Conservation (phyloP, 2,888 invertebrate genomes). For the Zeuzera pyrina region DNA sequence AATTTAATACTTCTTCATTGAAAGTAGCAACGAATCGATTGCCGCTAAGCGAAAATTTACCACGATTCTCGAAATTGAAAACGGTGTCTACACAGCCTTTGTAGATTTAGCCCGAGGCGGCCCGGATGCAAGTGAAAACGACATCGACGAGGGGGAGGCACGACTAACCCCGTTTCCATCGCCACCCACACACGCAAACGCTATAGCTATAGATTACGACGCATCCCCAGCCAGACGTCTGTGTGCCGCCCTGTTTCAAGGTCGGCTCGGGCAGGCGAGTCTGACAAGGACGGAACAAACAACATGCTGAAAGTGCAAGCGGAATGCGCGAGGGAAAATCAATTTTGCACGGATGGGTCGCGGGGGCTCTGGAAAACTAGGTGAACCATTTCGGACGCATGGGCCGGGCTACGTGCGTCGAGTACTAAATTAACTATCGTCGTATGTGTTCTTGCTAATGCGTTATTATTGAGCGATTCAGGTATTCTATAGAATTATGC, state of each 20-base stretch:
- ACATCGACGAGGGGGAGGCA: constrained; percentile 32
- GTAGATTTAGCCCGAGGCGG: constrained; percentile 10
- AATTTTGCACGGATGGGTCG: constrained; percentile 63
- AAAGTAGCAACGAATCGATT: too few species aligned
- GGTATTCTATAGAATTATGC: too few species aligned
- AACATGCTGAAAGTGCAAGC: constrained; percentile 61
- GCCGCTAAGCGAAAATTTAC: constrained; percentile 22
- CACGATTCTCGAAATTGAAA: constrained; percentile 48
- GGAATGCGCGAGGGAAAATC: constrained; percentile 67
- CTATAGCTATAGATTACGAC: constrained; percentile 31
- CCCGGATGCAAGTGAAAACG: constrained; percentile 70
- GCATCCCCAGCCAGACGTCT: constrained; percentile 39
- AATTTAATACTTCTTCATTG: too few species aligned
- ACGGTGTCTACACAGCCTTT: constrained; percentile 35
- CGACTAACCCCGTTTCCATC: constrained; percentile 60
- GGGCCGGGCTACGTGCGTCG: constrained; percentile 31
- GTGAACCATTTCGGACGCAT: constrained; percentile 52
- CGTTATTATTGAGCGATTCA: too few species aligned
- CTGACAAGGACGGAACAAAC: constrained; percentile 41
- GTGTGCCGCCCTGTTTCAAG: constrained; percentile 59
- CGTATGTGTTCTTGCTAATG: too few species aligned
- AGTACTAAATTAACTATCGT: too few species aligned
- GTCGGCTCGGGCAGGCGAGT: constrained; percentile 45
- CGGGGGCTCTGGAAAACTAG: constrained; percentile 55
- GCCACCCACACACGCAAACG: constrained; percentile 23